Evolutionary conservation across 2,797 vertebrate species (phyloP).

Genomic region (Oreortyx pictus): DNA sequence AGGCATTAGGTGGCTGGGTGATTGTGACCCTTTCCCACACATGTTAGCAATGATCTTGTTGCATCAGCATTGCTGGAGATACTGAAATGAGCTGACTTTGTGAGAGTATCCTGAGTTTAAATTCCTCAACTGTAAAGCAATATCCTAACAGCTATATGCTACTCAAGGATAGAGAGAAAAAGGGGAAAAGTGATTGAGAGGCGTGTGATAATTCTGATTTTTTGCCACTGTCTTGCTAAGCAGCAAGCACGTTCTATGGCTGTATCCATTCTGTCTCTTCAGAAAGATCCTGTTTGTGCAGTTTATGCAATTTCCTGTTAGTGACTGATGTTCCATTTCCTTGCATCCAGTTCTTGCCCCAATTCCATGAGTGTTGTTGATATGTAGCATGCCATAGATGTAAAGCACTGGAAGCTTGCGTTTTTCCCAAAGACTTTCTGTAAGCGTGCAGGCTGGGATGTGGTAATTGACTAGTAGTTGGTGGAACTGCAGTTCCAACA

Average conservation of each 20-base stretch:
- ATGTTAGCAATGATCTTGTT: slow-evolving; percentile 49
- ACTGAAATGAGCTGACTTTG: slow-evolving; percentile 53
- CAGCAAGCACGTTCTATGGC: neutral
- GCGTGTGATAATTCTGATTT: neutral
- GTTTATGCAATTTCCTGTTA: neutral
- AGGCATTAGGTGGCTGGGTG: slow-evolving; percentile 49
- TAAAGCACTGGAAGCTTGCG: neutral
- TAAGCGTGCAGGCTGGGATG: neutral
- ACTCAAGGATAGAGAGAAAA: slow-evolving; percentile 11
- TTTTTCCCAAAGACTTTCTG: neutral
- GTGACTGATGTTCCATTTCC: neutral
- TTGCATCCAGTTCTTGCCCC: neutral
- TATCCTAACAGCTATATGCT: slow-evolving; percentile 42
- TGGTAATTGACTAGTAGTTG: neutral
- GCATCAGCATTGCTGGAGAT: slow-evolving; percentile 54
- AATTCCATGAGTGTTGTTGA: neutral
- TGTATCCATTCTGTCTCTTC: neutral
- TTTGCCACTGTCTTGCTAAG: neutral
- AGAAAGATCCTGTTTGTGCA: neutral
- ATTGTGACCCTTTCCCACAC: slow-evolving; percentile 60
- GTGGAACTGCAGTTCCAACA: neutral
- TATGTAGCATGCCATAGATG: neutral
- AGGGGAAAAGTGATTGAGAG: neutral
- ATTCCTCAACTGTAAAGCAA: slow-evolving; percentile 68
- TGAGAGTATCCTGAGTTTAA: slow-evolving; percentile 49